phyloP scores from a whole-genome alignment of 2,113 vertebrate genomes.

The human region DNA sequence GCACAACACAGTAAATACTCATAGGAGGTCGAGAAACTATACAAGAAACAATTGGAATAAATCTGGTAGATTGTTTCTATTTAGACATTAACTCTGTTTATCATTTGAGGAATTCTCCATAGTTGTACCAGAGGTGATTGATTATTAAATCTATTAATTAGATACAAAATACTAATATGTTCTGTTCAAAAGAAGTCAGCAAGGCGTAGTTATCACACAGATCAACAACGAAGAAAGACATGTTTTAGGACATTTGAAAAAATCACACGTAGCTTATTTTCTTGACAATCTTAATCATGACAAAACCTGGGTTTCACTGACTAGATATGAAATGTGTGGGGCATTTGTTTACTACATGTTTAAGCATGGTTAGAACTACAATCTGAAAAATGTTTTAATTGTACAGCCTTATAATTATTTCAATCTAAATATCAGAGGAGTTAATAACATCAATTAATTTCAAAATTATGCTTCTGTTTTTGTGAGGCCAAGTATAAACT shows the following conservation, averaged over 20 bases:
- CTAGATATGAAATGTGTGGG: neutral
- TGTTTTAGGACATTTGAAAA: neutral
- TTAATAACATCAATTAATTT: constrained; percentile 39
- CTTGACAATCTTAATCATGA: neutral
- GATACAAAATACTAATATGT: neutral
- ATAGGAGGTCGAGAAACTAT: neutral
- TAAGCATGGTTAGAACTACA: constrained; percentile 7
- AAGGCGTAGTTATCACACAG: neutral
- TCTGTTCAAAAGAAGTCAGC: neutral
- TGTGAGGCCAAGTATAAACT: neutral
- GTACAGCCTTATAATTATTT: neutral
- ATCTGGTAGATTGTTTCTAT: neutral
- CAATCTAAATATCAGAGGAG: neutral
- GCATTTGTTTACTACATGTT: constrained; percentile 2
- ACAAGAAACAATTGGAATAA: neutral
- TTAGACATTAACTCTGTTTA: neutral
- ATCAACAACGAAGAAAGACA: neutral
- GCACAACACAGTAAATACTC: neutral
- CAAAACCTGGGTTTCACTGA: neutral
- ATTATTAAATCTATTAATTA: neutral
- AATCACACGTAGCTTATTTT: neutral
- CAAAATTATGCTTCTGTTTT: constrained; percentile 37
- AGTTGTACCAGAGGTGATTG: neutral
- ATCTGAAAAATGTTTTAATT: constrained; percentile 5
- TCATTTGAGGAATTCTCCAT: neutral